Percentiles rank a stretch among this genome's conserved stretches.
Conservation (phyloP, 1,140 invertebrate species). For the Dinoponera quadriceps region DNA sequence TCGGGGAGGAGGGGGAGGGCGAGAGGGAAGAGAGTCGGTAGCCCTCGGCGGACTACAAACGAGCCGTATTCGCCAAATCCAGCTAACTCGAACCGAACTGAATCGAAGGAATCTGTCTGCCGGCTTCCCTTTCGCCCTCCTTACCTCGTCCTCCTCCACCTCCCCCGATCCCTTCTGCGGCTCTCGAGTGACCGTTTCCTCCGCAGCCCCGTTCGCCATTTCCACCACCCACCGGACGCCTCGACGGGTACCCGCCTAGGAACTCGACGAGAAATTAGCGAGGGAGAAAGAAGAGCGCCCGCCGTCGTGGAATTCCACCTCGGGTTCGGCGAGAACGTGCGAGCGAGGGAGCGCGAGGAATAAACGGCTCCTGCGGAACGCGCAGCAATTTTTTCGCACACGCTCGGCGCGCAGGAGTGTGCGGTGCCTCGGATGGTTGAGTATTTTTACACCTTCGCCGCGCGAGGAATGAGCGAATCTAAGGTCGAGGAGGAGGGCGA, state of each 20-base stretch:
- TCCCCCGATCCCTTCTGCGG: constrained; percentile 22
- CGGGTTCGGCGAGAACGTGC: constrained; percentile 9
- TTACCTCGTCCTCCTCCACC: constrained; percentile 21
- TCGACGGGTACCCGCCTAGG: constrained; percentile 48
- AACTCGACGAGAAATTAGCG: constrained; percentile 68
- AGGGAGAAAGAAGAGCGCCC: constrained; percentile 52
- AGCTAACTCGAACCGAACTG: constrained; percentile 82
- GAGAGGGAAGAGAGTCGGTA: constrained; percentile 18
- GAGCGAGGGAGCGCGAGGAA: constrained; percentile 6
- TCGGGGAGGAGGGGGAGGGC: constrained; percentile 4
- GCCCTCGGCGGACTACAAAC: constrained; percentile 79
- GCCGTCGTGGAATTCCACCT: constrained; percentile 62
- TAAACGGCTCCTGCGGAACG: constrained; percentile 29
- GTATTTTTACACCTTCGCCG: constrained; percentile 17
- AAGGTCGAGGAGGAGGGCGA: background rate
- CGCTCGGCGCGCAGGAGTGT: background rate
- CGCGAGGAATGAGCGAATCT: background rate
- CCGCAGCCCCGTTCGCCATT: constrained; percentile 7
- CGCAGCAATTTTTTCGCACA: constrained; percentile 31
- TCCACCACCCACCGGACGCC: constrained; percentile 65
- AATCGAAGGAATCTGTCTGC: constrained; percentile 81
- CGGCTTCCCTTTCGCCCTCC: constrained; percentile 53
- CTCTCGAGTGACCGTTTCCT: constrained; percentile 40
- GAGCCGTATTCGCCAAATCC: constrained; percentile 82
- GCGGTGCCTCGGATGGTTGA: background rate